Evolutionary conservation across 2,797 vertebrate species (phyloP), one percentile per base, ranked within the genome.

Genomic region (Furcifer pardalis): DNA sequence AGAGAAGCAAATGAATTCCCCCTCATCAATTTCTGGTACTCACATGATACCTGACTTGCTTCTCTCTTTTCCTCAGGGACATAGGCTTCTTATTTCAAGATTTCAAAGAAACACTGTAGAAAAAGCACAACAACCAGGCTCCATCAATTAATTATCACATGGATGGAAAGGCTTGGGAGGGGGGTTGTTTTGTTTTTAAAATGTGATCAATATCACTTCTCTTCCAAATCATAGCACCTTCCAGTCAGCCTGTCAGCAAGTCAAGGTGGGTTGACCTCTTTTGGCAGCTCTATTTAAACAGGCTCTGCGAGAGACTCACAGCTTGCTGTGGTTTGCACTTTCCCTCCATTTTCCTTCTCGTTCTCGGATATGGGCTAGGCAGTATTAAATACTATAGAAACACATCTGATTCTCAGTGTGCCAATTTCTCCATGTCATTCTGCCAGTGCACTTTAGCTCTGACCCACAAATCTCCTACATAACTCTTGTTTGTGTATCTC

Each of bases 1-100:
- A 91, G 44, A 91, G 59, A 79, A 89, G 73, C 40, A 82, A 72
- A 1, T 71, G 79, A 73, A 66, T 76, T 75, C 52, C 40, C 63
- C 35, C 15, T 52, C 86, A 30, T 37, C 63, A 60, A 19, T 60
- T 84, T 44, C 46, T 84, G n/a, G 35, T 12, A 82, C 88, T 87
- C 44, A 52, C 35, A 2, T 2, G 76, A 63, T n/a, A 80, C 44
- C 37, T 82, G 63, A 77, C 82, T 85, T 87, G 74, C 80, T 35
- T 44, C 62, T 49, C 86, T 84, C 52, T 60, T 56, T 37, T 37
- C 17, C 65, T 42, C 19, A 84, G 75, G 15, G 68, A 72, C 49
- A 85, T 5, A 84, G 7, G 3, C 0, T 30, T 5, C 10, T 73
- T 2, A 0, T 76, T 0, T 35, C 37, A 5, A 32, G 83, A 83